Percentiles rank a stretch among this genome's conserved stretches.
Evolutionary conservation across 2,113 vertebrate genomes (phyloP).

Genomic region (Microtus ochrogaster): DNA sequence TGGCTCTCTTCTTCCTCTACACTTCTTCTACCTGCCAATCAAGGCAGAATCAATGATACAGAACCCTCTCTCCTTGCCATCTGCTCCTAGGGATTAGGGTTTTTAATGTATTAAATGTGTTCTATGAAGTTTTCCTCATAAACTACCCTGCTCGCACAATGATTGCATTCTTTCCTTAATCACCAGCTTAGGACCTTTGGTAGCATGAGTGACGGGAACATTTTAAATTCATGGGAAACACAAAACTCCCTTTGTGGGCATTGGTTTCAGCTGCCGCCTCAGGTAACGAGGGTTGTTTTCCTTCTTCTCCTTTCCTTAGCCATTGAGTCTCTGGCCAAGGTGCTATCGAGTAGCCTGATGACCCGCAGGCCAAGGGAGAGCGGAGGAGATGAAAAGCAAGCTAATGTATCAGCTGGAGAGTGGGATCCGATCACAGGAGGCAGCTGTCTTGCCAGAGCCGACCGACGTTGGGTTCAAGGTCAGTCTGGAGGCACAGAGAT

Average conservation of each 20-base stretch:
- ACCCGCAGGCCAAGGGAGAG: slow-evolving; percentile 45
- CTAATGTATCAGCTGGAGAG: slow-evolving; percentile 61
- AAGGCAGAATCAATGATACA: neutral
- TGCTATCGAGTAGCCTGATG: slow-evolving; percentile 74
- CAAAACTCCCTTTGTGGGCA: slow-evolving; percentile 78
- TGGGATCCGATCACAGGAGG: neutral
- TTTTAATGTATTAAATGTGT: neutral
- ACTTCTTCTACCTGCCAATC: neutral
- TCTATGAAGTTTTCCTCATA: slow-evolving; percentile 39
- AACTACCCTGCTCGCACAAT: slow-evolving; percentile 21
- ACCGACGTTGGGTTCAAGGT: slow-evolving; percentile 28
- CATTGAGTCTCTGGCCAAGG: slow-evolving; percentile 72
- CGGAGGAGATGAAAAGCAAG: slow-evolving; percentile 45
- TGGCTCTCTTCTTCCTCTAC: fast-evolving
- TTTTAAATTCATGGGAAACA: slow-evolving; percentile 81
- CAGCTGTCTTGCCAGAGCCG: slow-evolving; percentile 46
- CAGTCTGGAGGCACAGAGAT: neutral
- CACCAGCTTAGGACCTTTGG: slow-evolving; percentile 44
- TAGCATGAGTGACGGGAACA: slow-evolving; percentile 60
- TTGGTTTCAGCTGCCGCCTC: slow-evolving; percentile 72
- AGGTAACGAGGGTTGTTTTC: slow-evolving; percentile 77
- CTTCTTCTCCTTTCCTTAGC: slow-evolving; percentile 71
- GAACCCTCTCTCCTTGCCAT: neutral
- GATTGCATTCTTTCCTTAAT: slow-evolving; percentile 61
- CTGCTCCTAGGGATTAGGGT: neutral